Conservation (phyloP, 2,888 invertebrate genomes). For the Xestia ashworthii region DNA sequence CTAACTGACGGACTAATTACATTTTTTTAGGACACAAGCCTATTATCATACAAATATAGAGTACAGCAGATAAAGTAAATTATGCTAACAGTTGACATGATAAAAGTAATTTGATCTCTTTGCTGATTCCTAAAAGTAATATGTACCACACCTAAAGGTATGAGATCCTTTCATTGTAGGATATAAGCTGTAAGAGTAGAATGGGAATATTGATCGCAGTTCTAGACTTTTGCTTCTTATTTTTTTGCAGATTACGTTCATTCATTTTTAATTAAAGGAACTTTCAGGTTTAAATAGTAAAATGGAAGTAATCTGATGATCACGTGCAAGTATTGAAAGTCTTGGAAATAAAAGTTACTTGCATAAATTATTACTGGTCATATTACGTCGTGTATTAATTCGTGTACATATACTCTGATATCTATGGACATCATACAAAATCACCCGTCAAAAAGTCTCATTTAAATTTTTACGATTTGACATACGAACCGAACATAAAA, state of each 20-base stretch:
- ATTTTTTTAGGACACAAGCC: no score
- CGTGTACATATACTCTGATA: no score
- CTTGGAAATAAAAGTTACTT: neutral
- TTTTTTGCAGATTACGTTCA: neutral
- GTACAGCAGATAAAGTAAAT: neutral
- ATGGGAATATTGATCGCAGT: neutral
- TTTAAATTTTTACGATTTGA: slow-evolving; percentile 61
- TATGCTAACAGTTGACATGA: neutral
- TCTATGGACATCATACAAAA: slow-evolving; percentile 22
- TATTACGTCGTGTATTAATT: no score
- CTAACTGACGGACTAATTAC: no score
- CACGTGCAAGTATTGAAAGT: neutral
- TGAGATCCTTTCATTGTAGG: neutral
- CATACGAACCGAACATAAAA: slow-evolving; percentile 48
- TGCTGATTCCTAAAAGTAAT: slow-evolving; percentile 6
- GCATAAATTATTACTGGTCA: no score
- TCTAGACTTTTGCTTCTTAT: neutral
- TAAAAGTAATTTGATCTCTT: neutral
- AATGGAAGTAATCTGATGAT: no score
- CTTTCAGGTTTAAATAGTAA: neutral
- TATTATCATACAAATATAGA: neutral
- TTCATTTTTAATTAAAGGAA: neutral
- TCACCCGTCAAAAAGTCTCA: slow-evolving; percentile 44
- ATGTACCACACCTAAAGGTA: slow-evolving; percentile 6
- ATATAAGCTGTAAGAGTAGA: neutral